Base-by-base conservation (phyloP, 2,113 vertebrate species). In the Halcyon malimbica region DNA sequence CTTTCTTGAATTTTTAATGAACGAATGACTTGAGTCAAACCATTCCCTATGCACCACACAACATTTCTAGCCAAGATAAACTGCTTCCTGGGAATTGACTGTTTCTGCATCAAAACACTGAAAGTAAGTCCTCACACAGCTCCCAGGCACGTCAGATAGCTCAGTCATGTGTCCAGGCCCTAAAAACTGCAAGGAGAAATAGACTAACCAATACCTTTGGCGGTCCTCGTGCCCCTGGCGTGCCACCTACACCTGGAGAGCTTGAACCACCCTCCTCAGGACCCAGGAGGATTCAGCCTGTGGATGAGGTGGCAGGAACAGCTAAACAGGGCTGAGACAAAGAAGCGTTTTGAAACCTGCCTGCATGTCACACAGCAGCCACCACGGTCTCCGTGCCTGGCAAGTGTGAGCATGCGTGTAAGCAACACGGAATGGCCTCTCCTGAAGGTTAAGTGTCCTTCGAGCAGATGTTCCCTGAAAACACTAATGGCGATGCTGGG, bases 321-420 rank as follows among this genome's bases (percentile, higher is more conserved):
- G 35, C 17, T 44, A 23, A 81, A 14, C 3, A 11, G 28, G 19
- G 14, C 18, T 44, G 74, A 48, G 46, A 25, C 9, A 42, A n/a
- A 44, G 60, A 71, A 33, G 13, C 0, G 1, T 77, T 73, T 73
- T 82, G 51, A 59, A 57, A 62, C 7, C n/a, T 28, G 14, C 33
- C 20, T 23, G 37, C 11, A 15, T 7, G 57, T 54, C 54, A 35
- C 17, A 15, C 33, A 24, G 48, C 18, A 42, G 56, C 51, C 46
- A 13, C 59, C 29, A 4, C 0, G 0, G 4, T 42, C 67, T 53
- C 9, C 1, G 4, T 0, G 23, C 8, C 41, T 63, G 69, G 63
- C 5, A 9, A 20, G 17, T 9, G 51, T 26, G 29, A 65, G 44
- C 41, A 13, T 17, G 37, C 0, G 3, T 13, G 16, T 23, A 23